Percentiles rank a stretch among this genome's conserved stretches.
Conservation (phyloP, 2,113 vertebrate species). For the Gymnocephalus cernua region DNA sequence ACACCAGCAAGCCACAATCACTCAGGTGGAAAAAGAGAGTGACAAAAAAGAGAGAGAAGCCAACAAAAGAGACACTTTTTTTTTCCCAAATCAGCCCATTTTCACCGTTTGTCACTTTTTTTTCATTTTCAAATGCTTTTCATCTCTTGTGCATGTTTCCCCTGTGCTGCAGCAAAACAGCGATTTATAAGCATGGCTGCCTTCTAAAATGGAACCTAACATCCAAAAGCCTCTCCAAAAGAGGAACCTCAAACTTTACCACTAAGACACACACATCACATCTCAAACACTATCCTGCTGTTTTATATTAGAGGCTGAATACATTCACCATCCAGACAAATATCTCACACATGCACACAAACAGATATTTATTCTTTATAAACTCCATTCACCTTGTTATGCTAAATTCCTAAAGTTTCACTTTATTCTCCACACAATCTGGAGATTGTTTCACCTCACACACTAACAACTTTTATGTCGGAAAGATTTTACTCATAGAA, state of each 20-base stretch:
- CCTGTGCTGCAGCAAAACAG: conserved; percentile 60
- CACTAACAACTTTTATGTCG: conserved; percentile 4
- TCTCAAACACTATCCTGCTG: not conserved
- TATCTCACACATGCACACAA: not conserved
- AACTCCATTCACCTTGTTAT: not conserved
- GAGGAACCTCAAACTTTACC: conserved; percentile 31
- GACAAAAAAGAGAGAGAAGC: conserved; percentile 2
- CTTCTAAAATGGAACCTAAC: conserved; percentile 71
- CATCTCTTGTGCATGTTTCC: conserved; percentile 56
- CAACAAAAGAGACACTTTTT: conserved; percentile 49
- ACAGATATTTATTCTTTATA: not conserved
- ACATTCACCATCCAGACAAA: not conserved
- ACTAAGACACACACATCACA: conserved; percentile 6
- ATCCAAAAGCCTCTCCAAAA: conserved; percentile 50
- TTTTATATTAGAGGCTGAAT: conserved; percentile 2
- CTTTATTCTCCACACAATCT: conserved; percentile 4
- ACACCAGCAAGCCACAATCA: conserved; percentile 41
- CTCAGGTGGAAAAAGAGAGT: conserved; percentile 16
- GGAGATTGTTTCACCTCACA: not conserved
- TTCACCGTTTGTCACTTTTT: conserved; percentile 57
- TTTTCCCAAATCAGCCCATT: conserved; percentile 53
- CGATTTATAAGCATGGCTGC: conserved; percentile 70
- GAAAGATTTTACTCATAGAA: conserved; percentile 39
- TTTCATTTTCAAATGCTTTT: conserved; percentile 48
- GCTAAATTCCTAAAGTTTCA: not conserved